Conservation (phyloP, 2,797 vertebrate genomes). For the Austrolebias charrua region DNA sequence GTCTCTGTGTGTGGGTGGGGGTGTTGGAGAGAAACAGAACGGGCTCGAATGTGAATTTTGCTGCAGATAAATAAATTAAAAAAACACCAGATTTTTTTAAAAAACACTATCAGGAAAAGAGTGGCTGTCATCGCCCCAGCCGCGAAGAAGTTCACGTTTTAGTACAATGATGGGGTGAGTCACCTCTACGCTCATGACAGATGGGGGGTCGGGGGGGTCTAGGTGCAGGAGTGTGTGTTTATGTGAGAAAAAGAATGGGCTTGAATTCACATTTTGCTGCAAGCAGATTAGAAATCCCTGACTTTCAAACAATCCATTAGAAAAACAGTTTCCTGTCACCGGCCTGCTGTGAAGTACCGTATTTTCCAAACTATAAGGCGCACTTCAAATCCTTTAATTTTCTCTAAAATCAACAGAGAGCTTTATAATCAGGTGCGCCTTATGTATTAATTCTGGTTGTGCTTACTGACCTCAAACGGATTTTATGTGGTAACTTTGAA, state of each 20-base stretch:
- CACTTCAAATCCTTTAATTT: too few relatives aligned
- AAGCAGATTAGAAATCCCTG: conserved; percentile 23
- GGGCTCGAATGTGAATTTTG: not conserved
- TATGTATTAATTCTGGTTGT: too few relatives aligned
- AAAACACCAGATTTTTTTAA: not conserved
- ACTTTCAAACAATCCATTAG: conserved; percentile 22
- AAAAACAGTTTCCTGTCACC: conserved; percentile 15
- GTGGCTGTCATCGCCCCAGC: conserved; percentile 9
- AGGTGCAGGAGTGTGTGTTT: conserved; percentile 4
- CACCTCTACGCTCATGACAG: conserved; percentile 44
- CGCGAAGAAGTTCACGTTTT: conserved; percentile 10
- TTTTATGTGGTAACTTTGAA: too few relatives aligned
- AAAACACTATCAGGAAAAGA: conserved; percentile 17
- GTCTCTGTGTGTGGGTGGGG: conserved; percentile 11
- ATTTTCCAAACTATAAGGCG: too few relatives aligned
- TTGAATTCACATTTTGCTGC: conserved; percentile 35
- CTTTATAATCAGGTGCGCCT: too few relatives aligned
- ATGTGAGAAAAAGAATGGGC: conserved; percentile 8
- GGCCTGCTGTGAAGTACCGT: conserved; percentile 1
- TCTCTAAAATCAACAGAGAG: too few relatives aligned
- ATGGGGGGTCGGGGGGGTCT: conserved; percentile 36
- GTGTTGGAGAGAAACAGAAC: not conserved
- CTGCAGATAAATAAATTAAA: conserved; percentile 13
- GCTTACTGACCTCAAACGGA: too few relatives aligned
- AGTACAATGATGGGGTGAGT: conserved; percentile 64